Conservation (phyloP, 2,113 vertebrate genomes). For the Choloepus hoffmanni region DNA sequence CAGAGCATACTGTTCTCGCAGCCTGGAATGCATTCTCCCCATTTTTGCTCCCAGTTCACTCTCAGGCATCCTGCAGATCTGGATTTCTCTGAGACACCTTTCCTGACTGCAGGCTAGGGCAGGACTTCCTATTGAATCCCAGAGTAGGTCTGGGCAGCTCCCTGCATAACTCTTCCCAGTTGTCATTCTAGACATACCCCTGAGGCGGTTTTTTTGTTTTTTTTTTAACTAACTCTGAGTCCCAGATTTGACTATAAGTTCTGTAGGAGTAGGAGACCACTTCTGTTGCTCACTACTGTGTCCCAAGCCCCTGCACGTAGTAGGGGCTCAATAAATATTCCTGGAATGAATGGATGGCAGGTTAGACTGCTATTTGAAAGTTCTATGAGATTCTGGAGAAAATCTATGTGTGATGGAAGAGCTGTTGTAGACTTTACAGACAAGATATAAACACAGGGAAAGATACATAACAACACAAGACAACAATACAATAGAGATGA, state of each 20-base stretch:
- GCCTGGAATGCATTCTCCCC: neutral
- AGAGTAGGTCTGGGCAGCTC: neutral
- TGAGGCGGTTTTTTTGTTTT: neutral
- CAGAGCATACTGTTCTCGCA: neutral
- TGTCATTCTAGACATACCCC: neutral
- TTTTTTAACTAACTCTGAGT: neutral
- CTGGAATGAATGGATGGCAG: conserved; percentile 20
- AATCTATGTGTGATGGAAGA: neutral
- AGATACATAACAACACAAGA: conserved; percentile 40
- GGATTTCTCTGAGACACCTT: neutral
- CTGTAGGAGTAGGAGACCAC: neutral
- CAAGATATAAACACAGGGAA: conserved; percentile 48
- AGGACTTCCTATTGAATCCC: neutral
- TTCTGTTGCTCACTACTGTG: neutral
- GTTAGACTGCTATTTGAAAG: conserved; percentile 12
- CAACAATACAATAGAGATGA: neutral
- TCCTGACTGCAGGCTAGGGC: neutral
- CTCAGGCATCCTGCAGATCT: neutral
- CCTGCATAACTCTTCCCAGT: neutral
- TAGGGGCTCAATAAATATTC: conserved; percentile 36
- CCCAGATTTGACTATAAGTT: neutral
- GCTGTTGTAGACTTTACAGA: neutral
- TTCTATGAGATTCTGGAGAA: conserved; percentile 31
- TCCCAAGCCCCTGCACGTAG: neutral
- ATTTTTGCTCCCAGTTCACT: neutral